Evolutionary conservation across 2,888 invertebrate genomes (phyloP).

Genomic region (Drosophila siamana): DNA sequence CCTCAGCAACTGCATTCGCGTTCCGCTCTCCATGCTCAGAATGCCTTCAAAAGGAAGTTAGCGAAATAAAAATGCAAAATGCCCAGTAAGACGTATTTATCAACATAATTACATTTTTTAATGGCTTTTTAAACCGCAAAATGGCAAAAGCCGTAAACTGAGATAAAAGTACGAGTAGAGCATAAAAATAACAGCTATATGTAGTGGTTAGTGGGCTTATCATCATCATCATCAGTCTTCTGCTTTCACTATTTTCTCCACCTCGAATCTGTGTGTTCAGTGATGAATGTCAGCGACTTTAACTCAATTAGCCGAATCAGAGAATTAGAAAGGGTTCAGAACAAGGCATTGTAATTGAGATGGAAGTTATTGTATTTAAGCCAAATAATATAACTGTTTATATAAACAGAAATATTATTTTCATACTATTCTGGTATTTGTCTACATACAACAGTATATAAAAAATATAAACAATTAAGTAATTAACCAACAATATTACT

Average conservation of each 20-base stretch:
- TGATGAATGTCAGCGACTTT: constrained; percentile 3
- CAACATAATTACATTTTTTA: constrained; percentile 84
- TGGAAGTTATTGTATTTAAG: not conserved
- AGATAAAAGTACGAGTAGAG: constrained; percentile 63
- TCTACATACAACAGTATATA: no score
- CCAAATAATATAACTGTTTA: not conserved
- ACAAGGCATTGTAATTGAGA: not conserved
- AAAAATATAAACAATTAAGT: no score
- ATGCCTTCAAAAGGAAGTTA: constrained; percentile 60
- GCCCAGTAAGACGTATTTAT: constrained; percentile 80
- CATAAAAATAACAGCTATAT: constrained; percentile 34
- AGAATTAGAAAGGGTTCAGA: not conserved
- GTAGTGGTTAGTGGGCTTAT: constrained; percentile 16
- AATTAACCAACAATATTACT: no score
- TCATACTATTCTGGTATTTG: no score
- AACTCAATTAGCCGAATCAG: constrained; percentile 47
- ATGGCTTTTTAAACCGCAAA: constrained; percentile 84
- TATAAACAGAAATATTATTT: no score
- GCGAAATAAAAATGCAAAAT: constrained; percentile 66
- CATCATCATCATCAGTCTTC: constrained; percentile 4
- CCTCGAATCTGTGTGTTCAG: not conserved
- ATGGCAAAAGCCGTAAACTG: constrained; percentile 63
- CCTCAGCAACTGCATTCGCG: no score
- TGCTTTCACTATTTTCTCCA: not conserved
- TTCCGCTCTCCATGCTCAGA: constrained; percentile 7